Evolutionary conservation across 2,888 invertebrate species (phyloP).

Genomic region (Calliscelio sp.): DNA sequence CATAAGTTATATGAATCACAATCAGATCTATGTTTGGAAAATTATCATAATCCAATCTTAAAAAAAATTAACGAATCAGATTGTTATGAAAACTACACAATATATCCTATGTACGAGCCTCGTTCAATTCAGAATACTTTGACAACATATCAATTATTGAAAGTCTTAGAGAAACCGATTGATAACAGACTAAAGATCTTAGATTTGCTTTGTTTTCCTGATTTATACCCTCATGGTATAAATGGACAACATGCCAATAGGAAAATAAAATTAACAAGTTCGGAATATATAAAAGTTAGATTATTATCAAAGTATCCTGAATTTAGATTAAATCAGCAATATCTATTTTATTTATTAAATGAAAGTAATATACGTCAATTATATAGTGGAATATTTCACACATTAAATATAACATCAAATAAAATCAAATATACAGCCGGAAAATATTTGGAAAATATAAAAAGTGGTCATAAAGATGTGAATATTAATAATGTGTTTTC

Average conservation of each 20-base stretch:
- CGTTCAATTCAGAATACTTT: too few species aligned
- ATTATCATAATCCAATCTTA: neutral
- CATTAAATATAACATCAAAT: slow-evolving; percentile 69
- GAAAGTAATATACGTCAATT: slow-evolving; percentile 75
- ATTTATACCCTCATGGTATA: slow-evolving; percentile 45
- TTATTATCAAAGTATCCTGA: slow-evolving; percentile 38
- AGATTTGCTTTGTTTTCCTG: slow-evolving; percentile 65
- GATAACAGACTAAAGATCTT: slow-evolving; percentile 70
- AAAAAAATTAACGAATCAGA: neutral
- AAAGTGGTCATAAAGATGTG: slow-evolving; percentile 44
- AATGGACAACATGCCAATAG: slow-evolving; percentile 73
- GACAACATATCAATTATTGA: slow-evolving; percentile 26
- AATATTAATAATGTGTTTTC: slow-evolving; percentile 73
- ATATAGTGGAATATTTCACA: slow-evolving; percentile 70
- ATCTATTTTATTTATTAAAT: slow-evolving; percentile 76
- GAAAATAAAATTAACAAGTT: slow-evolving; percentile 64
- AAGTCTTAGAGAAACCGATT: slow-evolving; percentile 71
- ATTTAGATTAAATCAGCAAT: slow-evolving; percentile 76
- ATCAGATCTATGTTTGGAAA: too few species aligned
- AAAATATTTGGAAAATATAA: slow-evolving; percentile 56
- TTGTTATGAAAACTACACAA: slow-evolving; percentile 9
- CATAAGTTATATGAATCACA: neutral
- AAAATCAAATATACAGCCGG: slow-evolving; percentile 54
- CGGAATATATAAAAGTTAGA: slow-evolving; percentile 73
- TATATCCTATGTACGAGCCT: neutral